Evolutionary conservation across 2,797 vertebrate genomes (phyloP), one percentile per base, ranked within the genome.

Genomic region (Threskiornis aethiopicus): DNA sequence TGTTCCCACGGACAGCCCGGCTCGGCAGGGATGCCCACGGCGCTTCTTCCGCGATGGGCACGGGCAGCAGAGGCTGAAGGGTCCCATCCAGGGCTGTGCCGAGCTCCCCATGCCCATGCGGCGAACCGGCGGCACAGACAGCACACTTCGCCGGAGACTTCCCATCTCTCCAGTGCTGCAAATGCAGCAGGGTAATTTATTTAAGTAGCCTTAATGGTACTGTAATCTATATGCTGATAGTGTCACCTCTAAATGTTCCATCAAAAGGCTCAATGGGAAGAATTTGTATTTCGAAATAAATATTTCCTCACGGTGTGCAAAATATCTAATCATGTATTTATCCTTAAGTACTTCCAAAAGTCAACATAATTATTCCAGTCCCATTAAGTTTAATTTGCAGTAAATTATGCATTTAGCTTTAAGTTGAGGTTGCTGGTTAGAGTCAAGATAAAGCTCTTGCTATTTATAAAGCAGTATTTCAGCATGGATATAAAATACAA

Each of bases 271-370:
- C 82, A 92, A 90, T 39, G 84, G 75, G 91, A 89, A 95, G 93
- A 57, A 58, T 94, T 96, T 95, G 87, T 96, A 93, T 88, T 94
- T 97, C 20, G 58, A 96, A 97, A 97, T 96, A 97, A 97, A 97
- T 97, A 97, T 97, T 97, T 96, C 94, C 94, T 94, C 78, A 41
- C 79, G 78, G 96, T 96, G 95, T 93, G 94, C 96, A 97, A 97
- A 97, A 96, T 97, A 97, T 95, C 96, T 97, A 97, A 98, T 96
- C 96, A 95, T 93, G 95, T 97, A 93, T 98, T 98, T 98, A 98
- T 98, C 94, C 93, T 93, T 95, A 97, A 97, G 96, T 95, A 95
- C 94, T 98, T 97, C 89, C 83, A 90, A 96, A 97, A 97, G 96
- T 97, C 96, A 98, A 97, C 97, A 97, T 96, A 96, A 98, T 98